Conservation (phyloP, 1,140 invertebrate genomes). For the Thaumetopoea pityocampa region DNA sequence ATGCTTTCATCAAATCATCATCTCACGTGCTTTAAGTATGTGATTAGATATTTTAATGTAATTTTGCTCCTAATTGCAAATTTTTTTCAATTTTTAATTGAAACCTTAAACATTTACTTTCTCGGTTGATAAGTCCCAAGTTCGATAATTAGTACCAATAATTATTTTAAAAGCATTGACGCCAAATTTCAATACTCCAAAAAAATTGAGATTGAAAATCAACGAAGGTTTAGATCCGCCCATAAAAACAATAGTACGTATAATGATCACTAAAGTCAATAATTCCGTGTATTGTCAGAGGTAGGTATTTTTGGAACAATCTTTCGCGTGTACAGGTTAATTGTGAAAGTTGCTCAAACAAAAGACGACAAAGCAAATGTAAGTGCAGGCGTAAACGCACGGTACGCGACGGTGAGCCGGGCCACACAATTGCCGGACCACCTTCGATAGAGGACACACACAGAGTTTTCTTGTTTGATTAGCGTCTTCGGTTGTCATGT, state of each 20-base stretch:
- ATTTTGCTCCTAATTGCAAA: too few relatives aligned
- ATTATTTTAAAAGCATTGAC: too few relatives aligned
- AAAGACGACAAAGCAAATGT: slow-evolving; percentile 18
- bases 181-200: too few relatives aligned
- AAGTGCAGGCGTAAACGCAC: slow-evolving; percentile 12
- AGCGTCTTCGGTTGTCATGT: slow-evolving; percentile 27
- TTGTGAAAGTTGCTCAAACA: slow-evolving; percentile 37
- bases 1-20: too few relatives aligned
- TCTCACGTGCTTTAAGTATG: too few relatives aligned
- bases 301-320: slow-evolving; percentile 8
- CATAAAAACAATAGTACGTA: slow-evolving; percentile 3
- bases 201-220: slow-evolving; percentile 4
- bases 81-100: too few relatives aligned
- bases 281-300: slow-evolving; percentile 3
- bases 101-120: too few relatives aligned
- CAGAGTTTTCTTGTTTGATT: slow-evolving; percentile 33
- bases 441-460: slow-evolving; percentile 27
- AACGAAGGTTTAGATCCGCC: not conserved
- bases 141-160: too few relatives aligned
- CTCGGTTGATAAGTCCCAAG: too few relatives aligned
- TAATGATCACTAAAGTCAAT: not conserved
- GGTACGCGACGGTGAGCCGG: slow-evolving; percentile 27
- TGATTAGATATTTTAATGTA: too few relatives aligned
- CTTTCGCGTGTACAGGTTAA: slow-evolving; percentile 26
- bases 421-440: slow-evolving; percentile 28